Base-by-base conservation (phyloP, 2,113 vertebrate genomes). In the Probosciger aterrimus region DNA sequence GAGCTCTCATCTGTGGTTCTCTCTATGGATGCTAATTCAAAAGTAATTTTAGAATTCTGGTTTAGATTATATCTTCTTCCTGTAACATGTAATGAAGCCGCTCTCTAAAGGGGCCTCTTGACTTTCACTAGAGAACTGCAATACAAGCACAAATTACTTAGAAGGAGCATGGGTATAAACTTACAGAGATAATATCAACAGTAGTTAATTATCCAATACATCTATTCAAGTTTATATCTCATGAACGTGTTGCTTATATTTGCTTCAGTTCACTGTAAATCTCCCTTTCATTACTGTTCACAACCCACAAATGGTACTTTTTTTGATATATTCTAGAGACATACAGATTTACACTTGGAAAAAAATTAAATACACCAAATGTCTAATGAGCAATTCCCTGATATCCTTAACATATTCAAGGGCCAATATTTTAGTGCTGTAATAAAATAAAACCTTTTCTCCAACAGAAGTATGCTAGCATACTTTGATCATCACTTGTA, bases 81-180 rank as follows among this genome's bases (percentile, higher is more conserved):
- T 87, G 63, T 55, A 96, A 81, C 68, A 67, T n/a, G 50, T 74
- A 95, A 88, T 79, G 85, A 95, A 69, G 44, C 49, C 0, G 0
- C 37, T 92, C 62, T 90, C 76, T 67, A 39, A 95, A 95, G 90
- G 88, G 62, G 60, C 30, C 90, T 92, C 91, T 94, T 95, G 79
- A 93, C 92, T 95, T 95, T 62, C 64, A 52, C 62, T 84, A 59
- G 69, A 95, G 85, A 91, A 81, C 75, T 39, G 90, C 73, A 85
- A 25, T 37, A 85, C 43, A 64, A 85, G 83, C 64, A 68, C 39
- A 71, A 93, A 92, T 76, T 11, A 76, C 74, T 93, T 62, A 68
- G 71, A 70, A 85, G 68, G 18, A 57, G 49, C 22, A 50, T 46
- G 62, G 50, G n/a, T 80, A 93, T 82, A 90, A 90, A 93, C 31